phyloP scores from a whole-genome alignment of 1,140 invertebrate species.

The Drosophila suzukii region DNA sequence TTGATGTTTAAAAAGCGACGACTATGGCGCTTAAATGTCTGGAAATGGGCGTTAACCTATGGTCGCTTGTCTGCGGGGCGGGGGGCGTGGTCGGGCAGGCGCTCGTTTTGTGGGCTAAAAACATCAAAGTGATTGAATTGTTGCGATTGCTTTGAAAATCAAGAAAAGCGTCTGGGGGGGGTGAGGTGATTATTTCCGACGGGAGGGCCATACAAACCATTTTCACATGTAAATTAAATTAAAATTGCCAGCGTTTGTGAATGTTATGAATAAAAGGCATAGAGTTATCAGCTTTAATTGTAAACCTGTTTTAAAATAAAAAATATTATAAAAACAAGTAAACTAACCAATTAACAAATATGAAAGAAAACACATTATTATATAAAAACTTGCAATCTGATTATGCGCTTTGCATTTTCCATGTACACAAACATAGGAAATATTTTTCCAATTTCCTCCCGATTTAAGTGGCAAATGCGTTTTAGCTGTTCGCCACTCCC shows the following conservation, averaged over 20 bases:
- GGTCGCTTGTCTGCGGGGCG: slow-evolving; percentile 4
- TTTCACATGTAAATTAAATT: slow-evolving; percentile 76
- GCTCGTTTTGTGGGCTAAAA: slow-evolving; percentile 71
- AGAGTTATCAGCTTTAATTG: not conserved
- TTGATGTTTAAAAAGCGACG: slow-evolving; percentile 72
- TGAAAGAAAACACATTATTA: too few species aligned
- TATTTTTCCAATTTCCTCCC: not conserved
- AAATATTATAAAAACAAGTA: too few species aligned
- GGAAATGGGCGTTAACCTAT: slow-evolving; percentile 48
- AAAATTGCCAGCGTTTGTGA: slow-evolving; percentile 52
- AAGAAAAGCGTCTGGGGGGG: slow-evolving; percentile 6
- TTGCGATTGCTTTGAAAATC: slow-evolving; percentile 78
- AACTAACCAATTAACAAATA: too few species aligned
- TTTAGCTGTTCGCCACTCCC: slow-evolving; percentile 38
- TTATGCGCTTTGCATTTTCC: not conserved
- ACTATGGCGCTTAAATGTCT: slow-evolving; percentile 75
- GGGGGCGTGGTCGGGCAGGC: slow-evolving; percentile 13
- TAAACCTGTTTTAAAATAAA: not conserved
- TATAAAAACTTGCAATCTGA: too few species aligned
- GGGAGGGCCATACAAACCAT: slow-evolving; percentile 45
- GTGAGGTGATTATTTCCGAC: slow-evolving; percentile 2
- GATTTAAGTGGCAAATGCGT: slow-evolving; percentile 40
- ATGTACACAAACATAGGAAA: not conserved
- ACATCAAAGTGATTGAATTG: slow-evolving; percentile 82
- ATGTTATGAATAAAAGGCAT: not conserved